These are phyloP conservation scores for Eueides isabella DNA, from an alignment of 1,140 invertebrate species.

Conservation along the genomic window DNA sequence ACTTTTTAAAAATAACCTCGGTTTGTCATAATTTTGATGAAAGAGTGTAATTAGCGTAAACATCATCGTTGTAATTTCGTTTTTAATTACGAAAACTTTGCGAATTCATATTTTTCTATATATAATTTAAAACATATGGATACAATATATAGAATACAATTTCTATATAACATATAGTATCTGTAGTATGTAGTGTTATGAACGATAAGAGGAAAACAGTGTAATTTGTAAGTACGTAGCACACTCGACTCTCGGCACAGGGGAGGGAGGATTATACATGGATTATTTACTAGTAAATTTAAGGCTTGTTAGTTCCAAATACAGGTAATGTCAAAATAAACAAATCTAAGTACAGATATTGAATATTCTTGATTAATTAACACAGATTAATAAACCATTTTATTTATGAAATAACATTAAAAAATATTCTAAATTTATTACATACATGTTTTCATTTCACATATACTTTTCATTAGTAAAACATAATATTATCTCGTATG, in stretches of 20 bases:
- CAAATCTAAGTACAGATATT: too few relatives aligned
- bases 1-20: neutral
- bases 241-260: neutral
- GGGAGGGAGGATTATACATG: neutral
- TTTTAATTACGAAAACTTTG: neutral
- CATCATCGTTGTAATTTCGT: neutral
- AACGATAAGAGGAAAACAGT: neutral
- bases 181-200: too few relatives aligned
- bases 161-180: neutral
- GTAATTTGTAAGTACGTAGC: neutral
- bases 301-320: neutral
- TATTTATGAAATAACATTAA: too few relatives aligned
- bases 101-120: too few relatives aligned
- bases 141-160: too few relatives aligned
- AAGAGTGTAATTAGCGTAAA: neutral
- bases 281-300: neutral
- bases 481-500: neutral
- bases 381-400: neutral
- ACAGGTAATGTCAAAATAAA: neutral
- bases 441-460: neutral
- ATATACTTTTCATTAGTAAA: neutral
- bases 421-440: too few relatives aligned
- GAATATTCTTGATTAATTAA: neutral
- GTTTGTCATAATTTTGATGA: neutral
- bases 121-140: too few relatives aligned